A percentile compares a stretch with the other conserved stretches of the same genome.
phyloP scores from a whole-genome alignment of 92 coral and sea anemone genomes.

The Siderastrea radians region DNA sequence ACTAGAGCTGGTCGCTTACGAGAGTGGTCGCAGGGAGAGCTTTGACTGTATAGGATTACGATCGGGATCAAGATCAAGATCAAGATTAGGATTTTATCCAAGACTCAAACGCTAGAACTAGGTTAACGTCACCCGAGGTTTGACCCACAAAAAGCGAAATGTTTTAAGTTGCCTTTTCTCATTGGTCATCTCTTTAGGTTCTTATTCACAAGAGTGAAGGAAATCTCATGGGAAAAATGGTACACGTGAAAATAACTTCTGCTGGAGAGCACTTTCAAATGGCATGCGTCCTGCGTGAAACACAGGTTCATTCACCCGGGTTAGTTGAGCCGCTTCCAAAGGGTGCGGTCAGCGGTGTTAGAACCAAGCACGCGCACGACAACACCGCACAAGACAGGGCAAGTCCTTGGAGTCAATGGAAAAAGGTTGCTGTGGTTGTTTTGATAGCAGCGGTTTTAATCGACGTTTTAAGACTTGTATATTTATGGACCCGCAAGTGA shows the following conservation, averaged over 20 bases:
- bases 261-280: conserved; percentile 93
- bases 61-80: too few relatives aligned
- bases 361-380: conserved; percentile 30
- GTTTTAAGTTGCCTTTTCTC: not conserved
- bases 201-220: conserved; percentile 96
- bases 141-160: too few relatives aligned
- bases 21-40: too few relatives aligned
- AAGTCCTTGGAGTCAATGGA: conserved; percentile 59
- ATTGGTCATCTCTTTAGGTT: conserved; percentile 63
- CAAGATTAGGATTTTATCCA: too few relatives aligned
- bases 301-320: conserved; percentile 88
- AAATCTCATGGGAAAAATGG: conserved; percentile 95
- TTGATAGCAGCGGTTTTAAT: conserved; percentile 80
- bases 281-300: conserved; percentile 78
- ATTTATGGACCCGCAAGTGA: conserved; percentile 67
- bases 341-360: conserved; percentile 95
- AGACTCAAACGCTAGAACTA: too few relatives aligned
- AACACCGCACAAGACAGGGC: conserved; percentile 12
- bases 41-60: too few relatives aligned
- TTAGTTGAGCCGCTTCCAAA: conserved; percentile 92
- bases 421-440: conserved; percentile 75
- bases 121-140: too few relatives aligned
- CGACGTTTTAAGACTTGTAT: conserved; percentile 72
- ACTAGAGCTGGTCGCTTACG: too few relatives aligned
- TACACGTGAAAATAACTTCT: conserved; percentile 83